These are phyloP conservation scores for Carapus acus DNA, from an alignment of 2,797 vertebrate genomes.

Conservation along the genomic window DNA sequence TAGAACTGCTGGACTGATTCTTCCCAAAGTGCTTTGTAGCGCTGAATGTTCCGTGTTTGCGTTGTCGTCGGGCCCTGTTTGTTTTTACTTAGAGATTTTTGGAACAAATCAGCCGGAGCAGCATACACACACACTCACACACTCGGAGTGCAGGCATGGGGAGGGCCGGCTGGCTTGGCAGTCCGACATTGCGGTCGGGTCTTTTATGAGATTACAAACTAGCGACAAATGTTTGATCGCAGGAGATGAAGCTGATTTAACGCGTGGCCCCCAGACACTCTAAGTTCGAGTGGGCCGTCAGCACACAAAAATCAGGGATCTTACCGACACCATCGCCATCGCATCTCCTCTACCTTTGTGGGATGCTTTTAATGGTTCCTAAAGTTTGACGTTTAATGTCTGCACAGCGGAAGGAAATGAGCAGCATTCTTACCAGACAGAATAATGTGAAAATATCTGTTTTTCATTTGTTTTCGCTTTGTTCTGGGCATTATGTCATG, in stretches of 20 bases:
- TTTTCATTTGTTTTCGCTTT: slow-evolving; percentile 43
- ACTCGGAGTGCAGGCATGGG: slow-evolving; percentile 42
- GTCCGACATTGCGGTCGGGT: slow-evolving; percentile 37
- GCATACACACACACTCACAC: slow-evolving; percentile 40
- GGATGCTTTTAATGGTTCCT: slow-evolving; percentile 22
- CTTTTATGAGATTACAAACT: slow-evolving; percentile 69
- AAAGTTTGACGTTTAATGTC: slow-evolving; percentile 27
- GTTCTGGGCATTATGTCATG: slow-evolving; percentile 46
- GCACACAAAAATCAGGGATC: slow-evolving; percentile 6
- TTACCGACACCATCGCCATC: slow-evolving; percentile 8
- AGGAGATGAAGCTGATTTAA: slow-evolving; percentile 62
- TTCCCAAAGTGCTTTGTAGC: too few species aligned
- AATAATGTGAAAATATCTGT: slow-evolving; percentile 53
- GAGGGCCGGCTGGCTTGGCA: slow-evolving; percentile 49
- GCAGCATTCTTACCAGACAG: slow-evolving; percentile 46
- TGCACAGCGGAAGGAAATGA: slow-evolving; percentile 46
- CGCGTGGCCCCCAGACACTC: too few species aligned
- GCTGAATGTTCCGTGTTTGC: slow-evolving; percentile 5
- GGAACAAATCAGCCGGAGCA: slow-evolving; percentile 36
- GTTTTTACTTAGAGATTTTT: slow-evolving; percentile 29
- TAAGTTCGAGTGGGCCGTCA: slow-evolving; percentile 58
- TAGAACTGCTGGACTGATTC: too few species aligned
- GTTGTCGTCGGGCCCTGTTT: slow-evolving; percentile 22
- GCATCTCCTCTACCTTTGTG: slow-evolving; percentile 24
- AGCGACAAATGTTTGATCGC: slow-evolving; percentile 62